Evolutionary conservation across 2,113 vertebrate species (phyloP).

Genomic region (Otis tarda): DNA sequence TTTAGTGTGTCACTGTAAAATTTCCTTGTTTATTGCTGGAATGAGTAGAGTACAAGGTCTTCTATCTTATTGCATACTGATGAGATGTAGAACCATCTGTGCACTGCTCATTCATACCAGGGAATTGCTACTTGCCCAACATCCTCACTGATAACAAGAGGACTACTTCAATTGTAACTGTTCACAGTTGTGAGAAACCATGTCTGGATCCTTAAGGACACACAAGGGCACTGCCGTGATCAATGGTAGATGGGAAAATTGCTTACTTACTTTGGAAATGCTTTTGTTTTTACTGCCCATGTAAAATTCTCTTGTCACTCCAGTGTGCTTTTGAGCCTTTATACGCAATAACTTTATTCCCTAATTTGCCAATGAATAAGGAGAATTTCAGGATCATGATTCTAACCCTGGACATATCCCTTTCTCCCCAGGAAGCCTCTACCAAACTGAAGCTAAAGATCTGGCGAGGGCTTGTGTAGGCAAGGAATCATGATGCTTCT

Average conservation of each 20-base stretch:
- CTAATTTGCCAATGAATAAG: neutral
- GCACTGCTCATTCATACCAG: neutral
- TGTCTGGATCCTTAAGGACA: neutral
- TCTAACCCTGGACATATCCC: neutral
- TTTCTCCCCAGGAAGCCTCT: neutral
- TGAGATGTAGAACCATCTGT: neutral
- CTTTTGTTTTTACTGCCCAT: neutral
- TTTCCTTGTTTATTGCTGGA: slow-evolving; percentile 32
- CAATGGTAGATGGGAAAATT: neutral
- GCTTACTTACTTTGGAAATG: neutral
- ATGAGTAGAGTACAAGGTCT: neutral
- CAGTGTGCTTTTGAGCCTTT: neutral
- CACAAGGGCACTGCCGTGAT: neutral
- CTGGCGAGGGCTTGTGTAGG: neutral
- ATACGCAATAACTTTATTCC: neutral
- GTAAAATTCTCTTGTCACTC: neutral
- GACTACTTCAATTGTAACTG: neutral
- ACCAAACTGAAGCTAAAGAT: neutral
- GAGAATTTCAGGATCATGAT: neutral
- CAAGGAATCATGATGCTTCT: neutral
- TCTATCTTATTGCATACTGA: neutral
- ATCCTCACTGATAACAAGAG: neutral
- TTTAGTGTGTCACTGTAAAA: slow-evolving; percentile 4
- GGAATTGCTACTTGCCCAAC: neutral
- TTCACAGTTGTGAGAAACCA: neutral